A percentile compares a stretch with the other conserved stretches of the same genome.
These are phyloP conservation scores for Epizoanthus fatuus DNA, from an alignment of 92 coral and sea anemone species.

Conservation along the genomic window DNA sequence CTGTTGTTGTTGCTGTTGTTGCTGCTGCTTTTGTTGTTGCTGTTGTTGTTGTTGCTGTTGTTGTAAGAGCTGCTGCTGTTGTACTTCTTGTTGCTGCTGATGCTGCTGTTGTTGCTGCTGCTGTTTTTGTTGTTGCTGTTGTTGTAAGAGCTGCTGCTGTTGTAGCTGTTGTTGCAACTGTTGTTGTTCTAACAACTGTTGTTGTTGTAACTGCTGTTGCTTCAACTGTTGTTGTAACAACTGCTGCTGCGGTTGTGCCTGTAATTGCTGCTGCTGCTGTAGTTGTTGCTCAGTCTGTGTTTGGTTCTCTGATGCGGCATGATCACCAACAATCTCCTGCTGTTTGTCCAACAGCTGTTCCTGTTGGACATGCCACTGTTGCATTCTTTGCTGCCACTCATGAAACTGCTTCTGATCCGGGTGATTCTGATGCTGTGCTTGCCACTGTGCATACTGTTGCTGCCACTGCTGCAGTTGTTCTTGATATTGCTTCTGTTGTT, in stretches of 20 bases:
- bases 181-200: conserved; percentile 27
- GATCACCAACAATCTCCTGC: conserved; percentile 18
- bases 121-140: neutral
- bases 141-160: conserved; percentile 28
- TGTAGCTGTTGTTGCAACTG: conserved; percentile 47
- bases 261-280: conserved; percentile 33
- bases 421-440: conserved; percentile 91
- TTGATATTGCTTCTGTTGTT: conserved; percentile 78
- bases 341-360: conserved; percentile 67
- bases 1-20: conserved; percentile 17
- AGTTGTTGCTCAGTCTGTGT: conserved; percentile 2
- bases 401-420: conserved; percentile 97
- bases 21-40: conserved; percentile 4
- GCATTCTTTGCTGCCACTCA: conserved; percentile 91
- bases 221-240: conserved; percentile 46
- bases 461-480: conserved; percentile 92
- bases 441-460: conserved; percentile 93
- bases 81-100: neutral
- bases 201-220: conserved; percentile 63
- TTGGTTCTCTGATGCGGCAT: conserved; percentile 18
- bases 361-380: conserved; percentile 82
- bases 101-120: conserved; percentile 11
- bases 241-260: conserved; percentile 33
- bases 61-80: neutral
- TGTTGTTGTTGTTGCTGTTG: neutral